Evolutionary conservation across 2,797 vertebrate genomes (phyloP), one percentile per base, ranked within the genome.

Genomic region (Rostrhamus sociabilis): DNA sequence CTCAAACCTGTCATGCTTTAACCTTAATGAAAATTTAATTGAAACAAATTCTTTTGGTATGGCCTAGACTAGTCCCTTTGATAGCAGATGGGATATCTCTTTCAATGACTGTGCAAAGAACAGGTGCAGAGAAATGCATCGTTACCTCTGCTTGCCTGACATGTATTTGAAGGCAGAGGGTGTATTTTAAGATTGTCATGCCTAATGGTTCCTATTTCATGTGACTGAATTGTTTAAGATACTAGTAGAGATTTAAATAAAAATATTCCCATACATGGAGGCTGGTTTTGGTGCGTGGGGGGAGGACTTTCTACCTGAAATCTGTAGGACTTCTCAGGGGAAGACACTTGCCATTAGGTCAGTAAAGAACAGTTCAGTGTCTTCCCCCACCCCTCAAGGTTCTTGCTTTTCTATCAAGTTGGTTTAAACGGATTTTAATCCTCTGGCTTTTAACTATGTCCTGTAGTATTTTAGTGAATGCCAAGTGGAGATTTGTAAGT

Each of bases 41-140:
- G 92, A 53, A 92, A 79, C 67, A 73, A 66, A 27, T 67, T 22
- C 38, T 50, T 93, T 27, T 69, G 59, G 47, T 72, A 71, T 77
- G 82, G 15, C 45, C 31, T 45, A 76, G 72, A 12, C 7, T 20
- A 23, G 34, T 34, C 68, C 64, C 91, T 91, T 86, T 75, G 64
- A 12, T 56, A 66, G 78, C 59, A 85, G 63, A 40, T 62, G 95
- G 68, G 83, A 66, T 83, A 31, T 89, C 92, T 93, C 85, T 91
- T 63, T 89, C 92, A 83, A 67, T 36, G 79, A 72, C 62, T 80
- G 42, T 53, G 36, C 34, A 38, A 76, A 88, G 83, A 73, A 90
- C 66, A 95, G 90, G 76, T 83, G 48, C 86, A 87, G 93, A 89
- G 96, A 94, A 94, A 74, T 38, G 86, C 27, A 45, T 27, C 0